A percentile compares a stretch with the other conserved stretches of the same genome.
These are phyloP conservation scores for Acanthornis magna DNA, from an alignment of 2,797 vertebrate genomes.

Conservation along the genomic window DNA sequence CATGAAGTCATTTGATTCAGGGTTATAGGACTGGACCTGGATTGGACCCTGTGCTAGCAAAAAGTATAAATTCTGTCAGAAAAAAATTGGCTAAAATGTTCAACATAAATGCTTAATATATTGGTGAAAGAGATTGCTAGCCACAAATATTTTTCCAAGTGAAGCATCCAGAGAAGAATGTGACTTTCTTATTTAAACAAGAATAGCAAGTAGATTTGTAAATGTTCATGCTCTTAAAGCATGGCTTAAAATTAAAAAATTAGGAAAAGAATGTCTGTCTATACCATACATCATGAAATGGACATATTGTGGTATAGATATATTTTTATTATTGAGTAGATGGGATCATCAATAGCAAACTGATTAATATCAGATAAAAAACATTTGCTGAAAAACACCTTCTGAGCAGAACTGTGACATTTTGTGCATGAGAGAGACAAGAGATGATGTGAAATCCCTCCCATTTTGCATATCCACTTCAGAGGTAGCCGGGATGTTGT, in stretches of 20 bases:
- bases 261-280: background rate
- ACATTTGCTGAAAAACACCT: background rate
- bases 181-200: background rate
- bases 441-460: slow-evolving; percentile 1
- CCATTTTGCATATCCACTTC: slow-evolving; percentile 13
- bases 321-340: slow-evolving; percentile 16
- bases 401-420: background rate
- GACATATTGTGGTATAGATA: slow-evolving; percentile 19
- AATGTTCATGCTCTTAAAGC: background rate
- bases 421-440: background rate
- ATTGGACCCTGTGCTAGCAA: background rate
- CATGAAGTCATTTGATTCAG: background rate
- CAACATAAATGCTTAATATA: background rate
- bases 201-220: background rate
- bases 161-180: background rate
- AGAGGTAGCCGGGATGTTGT: slow-evolving; percentile 48
- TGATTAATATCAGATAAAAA: background rate
- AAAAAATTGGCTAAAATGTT: background rate
- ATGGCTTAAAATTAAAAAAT: background rate
- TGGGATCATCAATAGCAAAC: background rate
- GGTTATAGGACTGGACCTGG: background rate
- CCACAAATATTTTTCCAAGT: background rate
- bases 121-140: background rate
- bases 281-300: slow-evolving; percentile 21
- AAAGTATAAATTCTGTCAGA: background rate